Evolutionary conservation across 2,113 vertebrate genomes (phyloP).

Genomic region (Menidia beryllina): DNA sequence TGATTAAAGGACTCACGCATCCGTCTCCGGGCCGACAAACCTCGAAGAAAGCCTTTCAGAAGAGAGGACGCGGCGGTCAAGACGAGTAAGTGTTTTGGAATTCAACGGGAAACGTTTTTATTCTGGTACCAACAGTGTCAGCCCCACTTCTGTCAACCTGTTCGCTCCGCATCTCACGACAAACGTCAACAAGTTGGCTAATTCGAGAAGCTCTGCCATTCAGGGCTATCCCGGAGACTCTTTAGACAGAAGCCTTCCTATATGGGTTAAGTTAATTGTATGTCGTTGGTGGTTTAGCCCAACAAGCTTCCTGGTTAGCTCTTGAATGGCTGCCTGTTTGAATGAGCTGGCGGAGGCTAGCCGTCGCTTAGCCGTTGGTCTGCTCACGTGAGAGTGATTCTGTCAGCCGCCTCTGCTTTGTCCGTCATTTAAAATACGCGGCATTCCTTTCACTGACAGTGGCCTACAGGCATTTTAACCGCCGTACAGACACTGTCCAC

Average conservation of each 20-base stretch:
- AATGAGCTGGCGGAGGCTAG: constrained; percentile 5
- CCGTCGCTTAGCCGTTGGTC: constrained; percentile 2
- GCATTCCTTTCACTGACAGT: too few species aligned
- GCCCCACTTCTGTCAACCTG: constrained; percentile 8
- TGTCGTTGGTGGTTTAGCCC: background rate
- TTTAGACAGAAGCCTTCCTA: background rate
- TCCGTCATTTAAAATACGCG: constrained; percentile 23
- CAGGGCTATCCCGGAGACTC: background rate
- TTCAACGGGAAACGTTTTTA: background rate
- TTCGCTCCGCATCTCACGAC: constrained; percentile 11
- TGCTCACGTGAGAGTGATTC: constrained; percentile 60
- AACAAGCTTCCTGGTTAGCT: background rate
- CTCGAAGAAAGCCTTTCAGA: background rate
- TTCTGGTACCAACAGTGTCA: background rate
- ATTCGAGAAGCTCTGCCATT: constrained; percentile 1
- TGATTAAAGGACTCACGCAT: background rate
- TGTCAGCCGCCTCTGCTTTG: constrained; percentile 27
- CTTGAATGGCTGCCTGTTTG: accelerated
- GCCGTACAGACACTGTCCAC: background rate
- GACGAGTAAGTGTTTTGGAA: constrained; percentile 6
- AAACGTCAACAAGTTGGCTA: constrained; percentile 50
- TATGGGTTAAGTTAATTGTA: accelerated
- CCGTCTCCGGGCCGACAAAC: background rate
- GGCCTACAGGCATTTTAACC: too few species aligned
- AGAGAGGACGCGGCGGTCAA: background rate